Percentiles rank a stretch among this genome's conserved stretches.
Evolutionary conservation across 2,113 vertebrate genomes (phyloP).

Genomic region (Pangasianodon hypophthalmus): DNA sequence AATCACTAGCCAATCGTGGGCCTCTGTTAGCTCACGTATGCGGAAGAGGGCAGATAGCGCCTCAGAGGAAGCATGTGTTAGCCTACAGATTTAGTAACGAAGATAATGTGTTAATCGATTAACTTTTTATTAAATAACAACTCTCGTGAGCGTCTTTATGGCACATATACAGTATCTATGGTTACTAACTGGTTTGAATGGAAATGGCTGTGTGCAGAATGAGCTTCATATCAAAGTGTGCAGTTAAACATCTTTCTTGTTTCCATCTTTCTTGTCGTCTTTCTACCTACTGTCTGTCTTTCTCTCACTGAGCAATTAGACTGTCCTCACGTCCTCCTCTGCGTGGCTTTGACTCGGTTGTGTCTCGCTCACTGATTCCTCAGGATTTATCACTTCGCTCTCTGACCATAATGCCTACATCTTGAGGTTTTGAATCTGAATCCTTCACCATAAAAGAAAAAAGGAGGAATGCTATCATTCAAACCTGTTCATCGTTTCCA

Average conservation of each 20-base stretch:
- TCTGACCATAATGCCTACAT: not conserved
- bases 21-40: not conserved
- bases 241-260: not conserved
- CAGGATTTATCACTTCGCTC: not conserved
- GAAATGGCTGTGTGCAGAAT: not conserved
- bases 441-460: not conserved
- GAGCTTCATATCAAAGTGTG: not conserved
- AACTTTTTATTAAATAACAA: not conserved
- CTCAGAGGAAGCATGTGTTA: not conserved
- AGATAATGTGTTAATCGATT: not conserved
- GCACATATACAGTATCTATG: not conserved
- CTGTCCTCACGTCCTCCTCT: constrained; percentile 2
- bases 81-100: not conserved
- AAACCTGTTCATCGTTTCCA: not conserved
- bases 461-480: not conserved
- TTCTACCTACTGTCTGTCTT: not conserved
- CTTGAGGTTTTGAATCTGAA: not conserved
- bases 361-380: not conserved
- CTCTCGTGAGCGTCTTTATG: not conserved
- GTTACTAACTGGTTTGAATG: too few species aligned
- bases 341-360: not conserved
- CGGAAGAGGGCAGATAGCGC: not conserved
- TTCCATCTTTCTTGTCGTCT: not conserved
- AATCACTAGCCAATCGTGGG: not conserved
- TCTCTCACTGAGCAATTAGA: not conserved